Evolutionary conservation across 2,888 invertebrate genomes (phyloP).

Genomic region (Ctenicera cuprea): DNA sequence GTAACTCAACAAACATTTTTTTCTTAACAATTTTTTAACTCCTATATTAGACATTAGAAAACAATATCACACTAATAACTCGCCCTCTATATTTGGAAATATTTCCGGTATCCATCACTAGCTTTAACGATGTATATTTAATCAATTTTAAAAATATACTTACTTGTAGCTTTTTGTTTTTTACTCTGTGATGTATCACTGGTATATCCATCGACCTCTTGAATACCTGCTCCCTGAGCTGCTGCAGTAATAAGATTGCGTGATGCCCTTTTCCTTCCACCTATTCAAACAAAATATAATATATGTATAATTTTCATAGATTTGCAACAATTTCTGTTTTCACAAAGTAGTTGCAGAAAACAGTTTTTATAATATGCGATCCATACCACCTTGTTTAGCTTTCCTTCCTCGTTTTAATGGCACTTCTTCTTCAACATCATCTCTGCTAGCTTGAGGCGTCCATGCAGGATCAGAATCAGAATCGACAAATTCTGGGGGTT

Average conservation of each 20-base stretch:
- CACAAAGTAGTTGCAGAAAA: too few species aligned
- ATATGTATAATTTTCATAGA: too few species aligned
- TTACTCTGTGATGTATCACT: slow-evolving; percentile 61
- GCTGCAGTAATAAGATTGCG: slow-evolving; percentile 72
- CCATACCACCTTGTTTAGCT: slow-evolving; percentile 38
- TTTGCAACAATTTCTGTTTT: too few species aligned
- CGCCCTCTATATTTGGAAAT: too few species aligned
- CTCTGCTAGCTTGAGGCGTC: slow-evolving; percentile 79
- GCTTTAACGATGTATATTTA: too few species aligned
- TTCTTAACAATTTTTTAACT: too few species aligned
- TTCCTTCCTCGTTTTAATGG: slow-evolving; percentile 64
- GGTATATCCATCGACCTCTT: slow-evolving; percentile 77
- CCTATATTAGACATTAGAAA: too few species aligned
- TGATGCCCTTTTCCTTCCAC: slow-evolving; percentile 42
- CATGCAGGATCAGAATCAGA: slow-evolving; percentile 85
- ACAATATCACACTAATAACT: too few species aligned
- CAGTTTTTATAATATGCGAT: too few species aligned
- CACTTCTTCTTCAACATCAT: slow-evolving; percentile 68
- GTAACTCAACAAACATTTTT: too few species aligned
- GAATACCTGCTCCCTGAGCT: slow-evolving; percentile 75
- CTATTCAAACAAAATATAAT: slow-evolving; percentile 20
- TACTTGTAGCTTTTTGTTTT: slow-evolving; percentile 53
- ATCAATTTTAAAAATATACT: too few species aligned
- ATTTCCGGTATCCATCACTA: too few species aligned
- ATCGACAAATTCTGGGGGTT: slow-evolving; percentile 76